Evolutionary conservation across 2,888 invertebrate genomes (phyloP), one percentile per base, ranked within the genome.

Genomic region (Pimpla rufipes): DNA sequence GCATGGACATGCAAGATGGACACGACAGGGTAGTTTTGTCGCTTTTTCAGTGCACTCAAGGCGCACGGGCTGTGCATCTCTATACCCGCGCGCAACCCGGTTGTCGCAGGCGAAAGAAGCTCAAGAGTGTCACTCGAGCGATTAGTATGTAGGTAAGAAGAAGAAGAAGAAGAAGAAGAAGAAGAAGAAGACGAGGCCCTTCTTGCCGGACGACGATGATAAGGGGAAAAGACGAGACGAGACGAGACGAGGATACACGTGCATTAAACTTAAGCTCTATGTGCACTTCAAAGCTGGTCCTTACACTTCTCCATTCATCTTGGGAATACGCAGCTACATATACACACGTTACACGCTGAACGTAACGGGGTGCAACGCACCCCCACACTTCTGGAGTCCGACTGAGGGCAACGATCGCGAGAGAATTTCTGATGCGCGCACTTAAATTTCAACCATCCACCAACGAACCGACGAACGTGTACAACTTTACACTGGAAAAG

Each of bases 91-190:
- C 5, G 29, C 5, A 29, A 29, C 7, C 8, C 13, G 23, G 66
- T 66, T 1, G 66, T 42, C 4, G 42, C n/a, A 16, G 52, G 37
- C 37, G 37, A 68, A 52, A 52, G 37, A 68, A 68, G 68, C 50
- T 52, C 68, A 16, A 37, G 50, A 68, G 52, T 29, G 18, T 29
- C 50, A 68, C 13, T 50, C 16, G 66, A 84, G 78, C 78, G 82
- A 85, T 85, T 83, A 83, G 79, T 76, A 74, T 64, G 71, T 79
- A 80, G 29, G 70, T 10, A 70, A 70, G 47, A 70, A 62, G 70
- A 45, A 45, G 70, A 29, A 47, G 37, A 6, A 55, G 70, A 29
- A 47, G 37, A 6, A 55, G 70, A 29, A 29, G 37, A 6, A 55
- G 70, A 29, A 47, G 37, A 2, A 55, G 70, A 29, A 55, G 70